Evolutionary conservation across 2,797 vertebrate genomes (phyloP).

Genomic region (Chanos chanos): DNA sequence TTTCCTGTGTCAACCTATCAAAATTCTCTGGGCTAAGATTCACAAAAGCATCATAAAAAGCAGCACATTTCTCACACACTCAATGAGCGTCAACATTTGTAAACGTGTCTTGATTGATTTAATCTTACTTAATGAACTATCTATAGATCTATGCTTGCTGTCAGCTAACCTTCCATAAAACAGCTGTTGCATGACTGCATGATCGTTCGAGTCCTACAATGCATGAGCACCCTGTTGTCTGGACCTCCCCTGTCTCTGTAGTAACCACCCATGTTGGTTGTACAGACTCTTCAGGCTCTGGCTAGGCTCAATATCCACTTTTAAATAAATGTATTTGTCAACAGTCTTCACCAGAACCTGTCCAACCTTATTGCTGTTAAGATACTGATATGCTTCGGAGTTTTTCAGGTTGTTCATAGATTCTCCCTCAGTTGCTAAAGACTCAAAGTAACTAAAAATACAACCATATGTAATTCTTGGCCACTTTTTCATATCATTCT

Average conservation of each 20-base stretch:
- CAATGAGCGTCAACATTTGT: no score
- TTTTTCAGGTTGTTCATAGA: neutral
- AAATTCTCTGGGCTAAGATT: neutral
- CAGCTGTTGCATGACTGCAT: no score
- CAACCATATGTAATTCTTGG: no score
- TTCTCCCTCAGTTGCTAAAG: neutral
- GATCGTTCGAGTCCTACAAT: no score
- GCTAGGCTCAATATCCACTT: neutral
- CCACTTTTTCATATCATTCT: neutral
- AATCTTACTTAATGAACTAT: no score
- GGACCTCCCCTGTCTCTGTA: neutral
- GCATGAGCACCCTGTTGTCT: neutral
- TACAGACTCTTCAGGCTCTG: neutral
- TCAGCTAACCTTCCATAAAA: no score
- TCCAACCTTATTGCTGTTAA: conserved; percentile 1
- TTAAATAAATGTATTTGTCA: neutral
- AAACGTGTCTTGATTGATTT: neutral
- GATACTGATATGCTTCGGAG: neutral
- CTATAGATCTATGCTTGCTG: no score
- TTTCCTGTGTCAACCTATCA: neutral
- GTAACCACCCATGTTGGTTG: neutral
- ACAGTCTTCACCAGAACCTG: neutral
- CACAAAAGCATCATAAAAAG: no score
- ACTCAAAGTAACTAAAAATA: neutral
- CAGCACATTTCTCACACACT: neutral